These are phyloP conservation scores for Andrena marginata DNA, from an alignment of 2,888 invertebrate genomes.

Conservation along the genomic window DNA sequence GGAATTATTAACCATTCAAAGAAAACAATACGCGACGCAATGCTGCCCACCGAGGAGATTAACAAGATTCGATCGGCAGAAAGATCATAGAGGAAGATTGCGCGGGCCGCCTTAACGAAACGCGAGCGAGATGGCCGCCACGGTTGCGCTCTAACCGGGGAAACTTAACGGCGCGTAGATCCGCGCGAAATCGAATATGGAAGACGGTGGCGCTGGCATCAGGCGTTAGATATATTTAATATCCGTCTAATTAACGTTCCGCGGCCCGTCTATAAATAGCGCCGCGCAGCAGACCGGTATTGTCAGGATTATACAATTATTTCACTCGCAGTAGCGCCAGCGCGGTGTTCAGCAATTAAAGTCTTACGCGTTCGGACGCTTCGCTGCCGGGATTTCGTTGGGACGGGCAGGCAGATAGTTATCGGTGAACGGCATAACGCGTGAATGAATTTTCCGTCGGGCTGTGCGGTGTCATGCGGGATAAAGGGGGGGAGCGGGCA, in stretches of 20 bases:
- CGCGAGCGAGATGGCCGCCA: slow-evolving; percentile 28
- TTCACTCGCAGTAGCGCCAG: not conserved
- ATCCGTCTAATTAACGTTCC: slow-evolving; percentile 31
- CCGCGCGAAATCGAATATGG: slow-evolving; percentile 57
- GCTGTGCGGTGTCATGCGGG: not conserved
- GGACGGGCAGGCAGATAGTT: not conserved
- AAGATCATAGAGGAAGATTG: not conserved
- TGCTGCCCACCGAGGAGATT: not conserved
- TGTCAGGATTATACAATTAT: slow-evolving; percentile 18
- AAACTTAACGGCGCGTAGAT: slow-evolving; percentile 64
- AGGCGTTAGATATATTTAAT: slow-evolving; percentile 41
- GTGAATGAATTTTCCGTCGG: slow-evolving; percentile 2
- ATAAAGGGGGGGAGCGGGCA: not conserved
- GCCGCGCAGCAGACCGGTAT: not conserved
- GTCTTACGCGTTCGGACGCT: not conserved
- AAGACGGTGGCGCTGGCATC: slow-evolving; percentile 28
- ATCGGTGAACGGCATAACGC: not conserved
- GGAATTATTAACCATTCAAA: not conserved
- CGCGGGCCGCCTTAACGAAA: slow-evolving; percentile 8
- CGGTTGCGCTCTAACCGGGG: slow-evolving; percentile 34
- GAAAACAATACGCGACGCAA: not conserved
- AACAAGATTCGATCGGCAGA: not conserved
- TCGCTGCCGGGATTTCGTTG: not conserved
- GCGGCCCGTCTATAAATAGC: not conserved
- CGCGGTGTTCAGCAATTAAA: not conserved